A percentile compares a stretch with the other conserved stretches of the same genome.
These are phyloP conservation scores for Zaprionus vittiger DNA, from an alignment of 1,140 invertebrate species.

Conservation along the genomic window DNA sequence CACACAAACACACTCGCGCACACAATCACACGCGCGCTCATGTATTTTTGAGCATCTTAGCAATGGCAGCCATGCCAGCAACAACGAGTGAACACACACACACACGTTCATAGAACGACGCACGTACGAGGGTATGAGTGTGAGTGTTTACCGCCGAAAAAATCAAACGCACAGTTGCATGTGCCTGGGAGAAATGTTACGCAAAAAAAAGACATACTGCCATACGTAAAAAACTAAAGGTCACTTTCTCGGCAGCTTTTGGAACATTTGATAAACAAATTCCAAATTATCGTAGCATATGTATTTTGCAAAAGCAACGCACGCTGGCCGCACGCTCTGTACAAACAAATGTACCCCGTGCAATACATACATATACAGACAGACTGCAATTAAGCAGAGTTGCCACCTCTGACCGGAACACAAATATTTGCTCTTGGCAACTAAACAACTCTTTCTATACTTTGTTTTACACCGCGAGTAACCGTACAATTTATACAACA, in stretches of 20 bases:
- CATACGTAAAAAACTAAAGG: constrained; percentile 10
- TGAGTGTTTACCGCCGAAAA: constrained; percentile 82
- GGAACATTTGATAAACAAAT: constrained; percentile 27
- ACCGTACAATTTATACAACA: neutral
- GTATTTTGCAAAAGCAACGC: constrained; percentile 54
- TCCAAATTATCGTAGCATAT: constrained; percentile 37
- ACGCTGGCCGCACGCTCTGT: constrained; percentile 72
- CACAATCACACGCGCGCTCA: constrained; percentile 51
- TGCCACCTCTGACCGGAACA: constrained; percentile 48
- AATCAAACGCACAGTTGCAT: constrained; percentile 82
- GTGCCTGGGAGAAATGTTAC: constrained; percentile 70
- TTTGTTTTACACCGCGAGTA: neutral
- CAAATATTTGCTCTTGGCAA: constrained; percentile 21
- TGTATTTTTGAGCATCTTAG: constrained; percentile 56
- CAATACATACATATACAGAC: constrained; percentile 79
- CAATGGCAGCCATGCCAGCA: constrained; percentile 60
- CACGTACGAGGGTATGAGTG: constrained; percentile 71
- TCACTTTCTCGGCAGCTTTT: constrained; percentile 31
- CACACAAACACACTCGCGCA: constrained; percentile 25
- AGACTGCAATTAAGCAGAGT: constrained; percentile 80
- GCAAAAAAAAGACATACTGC: constrained; percentile 60
- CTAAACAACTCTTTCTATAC: neutral
- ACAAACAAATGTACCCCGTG: constrained; percentile 68
- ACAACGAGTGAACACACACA: constrained; percentile 51
- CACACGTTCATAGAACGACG: constrained; percentile 54